Conservation (phyloP, 2,888 invertebrate genomes). For the Cheilosia impressa region DNA sequence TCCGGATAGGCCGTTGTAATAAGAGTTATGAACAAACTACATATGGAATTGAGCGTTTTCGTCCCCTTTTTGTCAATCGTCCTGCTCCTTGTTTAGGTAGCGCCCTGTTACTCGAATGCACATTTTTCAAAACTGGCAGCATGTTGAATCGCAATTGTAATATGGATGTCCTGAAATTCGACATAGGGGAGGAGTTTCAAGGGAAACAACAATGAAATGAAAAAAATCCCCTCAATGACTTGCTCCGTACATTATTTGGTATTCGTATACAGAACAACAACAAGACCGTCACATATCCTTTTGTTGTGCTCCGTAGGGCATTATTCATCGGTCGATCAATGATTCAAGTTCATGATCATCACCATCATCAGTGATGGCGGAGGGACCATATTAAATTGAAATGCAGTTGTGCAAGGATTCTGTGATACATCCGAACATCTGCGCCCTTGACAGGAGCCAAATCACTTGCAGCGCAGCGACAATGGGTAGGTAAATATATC, state of each 20-base stretch:
- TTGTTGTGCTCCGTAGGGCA: constrained; percentile 41
- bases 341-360: constrained; percentile 74
- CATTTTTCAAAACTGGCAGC: constrained; percentile 50
- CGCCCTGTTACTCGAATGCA: constrained; percentile 39
- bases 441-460: constrained; percentile 50
- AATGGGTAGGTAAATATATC: constrained; percentile 1
- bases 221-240: constrained; percentile 22
- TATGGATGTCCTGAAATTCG: constrained; percentile 41
- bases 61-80: constrained; percentile 20
- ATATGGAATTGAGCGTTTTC: neutral
- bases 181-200: constrained; percentile 49
- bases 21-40: constrained; percentile 50
- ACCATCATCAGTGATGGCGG: constrained; percentile 33
- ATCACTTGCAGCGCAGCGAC: constrained; percentile 27
- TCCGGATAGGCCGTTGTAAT: constrained; percentile 21
- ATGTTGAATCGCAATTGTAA: constrained; percentile 54
- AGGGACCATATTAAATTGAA: constrained; percentile 40
- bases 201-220: constrained; percentile 27
- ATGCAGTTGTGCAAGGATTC: constrained; percentile 66
- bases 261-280: constrained; percentile 12
- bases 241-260: constrained; percentile 6
- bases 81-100: constrained; percentile 36
- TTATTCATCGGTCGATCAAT: constrained; percentile 64
- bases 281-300: constrained; percentile 34
- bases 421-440: constrained; percentile 44